These are phyloP conservation scores for Chymomyza fuscimana DNA, from an alignment of 2,888 invertebrate genomes.

Conservation along the genomic window DNA sequence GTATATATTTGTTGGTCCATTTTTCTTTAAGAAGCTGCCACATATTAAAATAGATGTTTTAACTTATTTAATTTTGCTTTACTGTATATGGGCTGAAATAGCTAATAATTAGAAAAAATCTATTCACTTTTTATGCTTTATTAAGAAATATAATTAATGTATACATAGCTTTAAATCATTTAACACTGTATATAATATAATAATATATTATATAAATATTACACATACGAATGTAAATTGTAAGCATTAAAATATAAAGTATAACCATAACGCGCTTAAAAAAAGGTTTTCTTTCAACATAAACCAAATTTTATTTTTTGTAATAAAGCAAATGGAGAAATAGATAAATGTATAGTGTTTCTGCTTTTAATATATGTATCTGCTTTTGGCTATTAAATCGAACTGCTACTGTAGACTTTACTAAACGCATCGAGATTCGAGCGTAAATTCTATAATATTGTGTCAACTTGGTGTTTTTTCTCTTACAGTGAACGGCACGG, in stretches of 20 bases:
- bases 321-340: constrained; percentile 41
- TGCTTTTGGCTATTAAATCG: background rate
- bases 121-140: constrained; percentile 48
- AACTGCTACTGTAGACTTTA: background rate
- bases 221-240: constrained; percentile 60
- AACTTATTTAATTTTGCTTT: too few species aligned
- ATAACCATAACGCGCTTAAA: constrained; percentile 9
- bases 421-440: background rate
- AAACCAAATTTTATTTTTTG: constrained; percentile 34
- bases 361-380: background rate
- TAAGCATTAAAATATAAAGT: constrained; percentile 43
- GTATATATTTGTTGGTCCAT: too few species aligned
- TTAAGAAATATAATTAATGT: constrained; percentile 74
- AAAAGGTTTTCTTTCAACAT: constrained; percentile 32
- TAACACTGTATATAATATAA: constrained; percentile 46
- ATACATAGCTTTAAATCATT: constrained; percentile 46
- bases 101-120: background rate
- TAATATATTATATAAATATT: constrained; percentile 60
- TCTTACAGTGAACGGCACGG: constrained; percentile 52
- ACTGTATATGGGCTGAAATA: too few species aligned
- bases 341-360: background rate
- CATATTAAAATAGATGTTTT: too few species aligned
- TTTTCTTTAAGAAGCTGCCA: too few species aligned
- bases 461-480: constrained; percentile 49
- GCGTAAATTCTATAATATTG: background rate